Evolutionary conservation across 23 tunicate species (phyloP), one percentile per base, ranked within the genome.

Genomic region (Corella eumyota): DNA sequence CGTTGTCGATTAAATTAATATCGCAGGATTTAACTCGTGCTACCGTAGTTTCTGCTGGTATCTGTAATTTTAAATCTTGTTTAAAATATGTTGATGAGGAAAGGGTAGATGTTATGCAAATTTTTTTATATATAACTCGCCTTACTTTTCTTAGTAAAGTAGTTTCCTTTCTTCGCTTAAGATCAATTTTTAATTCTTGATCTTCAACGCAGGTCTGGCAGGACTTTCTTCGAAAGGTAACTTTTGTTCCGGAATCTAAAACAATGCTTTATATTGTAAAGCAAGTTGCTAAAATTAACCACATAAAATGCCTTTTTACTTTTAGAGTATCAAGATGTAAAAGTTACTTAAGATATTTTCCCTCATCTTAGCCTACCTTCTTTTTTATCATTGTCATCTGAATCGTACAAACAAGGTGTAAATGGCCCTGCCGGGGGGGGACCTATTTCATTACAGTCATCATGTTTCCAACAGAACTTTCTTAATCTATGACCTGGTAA

Each of bases 381-480:
- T 28, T 21, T 13, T 60, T n/a, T 21, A 21, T 13, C 29, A 21
- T 15, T 21, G n/a, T n/a, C n/a, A n/a, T 17, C 20, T 23, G 50
- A 59, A 3, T 48, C 26, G 1, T 60, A 34, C 6, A 62, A 72
- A 50, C 26, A 27, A 3, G 69, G 69, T 6, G 56, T 62, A 11
- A 71, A 36, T 2, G 87, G 87, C 29, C 87, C 32, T 6, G 87
- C 78, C 7, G 69, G 77, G 20, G 90, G 63, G 0, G 37, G 19
- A 35, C 35, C 34, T 1, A 54, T 25, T 4, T 65, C 55, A 11
- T 47, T 50, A 30, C 57, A 66, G 22, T 27, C 76, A 59, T 80
- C 90, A 50, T 80, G 90, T 1, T 74, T 34, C 90, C 90, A 80
- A 58, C 90, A 80, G 51, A 80, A 80, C 27, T 53, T 56, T 25